Evolutionary conservation across 2,888 invertebrate genomes (phyloP), one percentile per base, ranked within the genome.

Genomic region (Ceratothoa steindachneri): DNA sequence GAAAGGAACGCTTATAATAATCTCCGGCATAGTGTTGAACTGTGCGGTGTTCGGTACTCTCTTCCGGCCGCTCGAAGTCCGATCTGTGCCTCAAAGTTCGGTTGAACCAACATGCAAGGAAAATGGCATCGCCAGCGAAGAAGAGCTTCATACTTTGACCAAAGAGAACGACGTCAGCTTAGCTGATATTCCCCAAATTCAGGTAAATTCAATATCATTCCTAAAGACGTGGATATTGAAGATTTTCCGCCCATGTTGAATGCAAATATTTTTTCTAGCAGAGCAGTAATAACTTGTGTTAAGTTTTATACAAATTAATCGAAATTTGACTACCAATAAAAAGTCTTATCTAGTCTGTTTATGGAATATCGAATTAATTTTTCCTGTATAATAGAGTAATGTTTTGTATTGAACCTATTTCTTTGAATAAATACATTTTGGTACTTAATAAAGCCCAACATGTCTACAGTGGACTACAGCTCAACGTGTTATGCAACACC

Each of bases 21-120:
- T 93, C 60, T 90, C 95, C 15, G 94, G 90, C 4, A 87, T 96
- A 51, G 90, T 96, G 68, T 86, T 97, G 27, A 90, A 93, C 84
- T 96, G 97, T 83, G 89, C 92, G 74, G 88, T 95, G 66, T 93
- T 96, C 82, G 98, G 98, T 29, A 89, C 92, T 0, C 88, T 98
- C 83, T 96, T 98, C 85, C 87, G 93, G 80, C 95, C 97, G 0
- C 86, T 97, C 69, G 87, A 89, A 28, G 71, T 70, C 22, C 12
- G 24, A 7, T n/a, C 24, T 60, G 12, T 60, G 12, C 60, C 60
- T 60, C 60, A 24, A 60, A n/a, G 24, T 24, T 15, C 24, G 12
- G 19, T 24, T 12, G 22, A n/a, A 24, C 60, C n/a, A 24, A 7
- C 1, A 1, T 12, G 12, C 12, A 60, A 60, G 24, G 60, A 2